These are phyloP conservation scores for Pseudanteris insignis DNA, from an alignment of 2,888 invertebrate species.

Conservation along the genomic window DNA sequence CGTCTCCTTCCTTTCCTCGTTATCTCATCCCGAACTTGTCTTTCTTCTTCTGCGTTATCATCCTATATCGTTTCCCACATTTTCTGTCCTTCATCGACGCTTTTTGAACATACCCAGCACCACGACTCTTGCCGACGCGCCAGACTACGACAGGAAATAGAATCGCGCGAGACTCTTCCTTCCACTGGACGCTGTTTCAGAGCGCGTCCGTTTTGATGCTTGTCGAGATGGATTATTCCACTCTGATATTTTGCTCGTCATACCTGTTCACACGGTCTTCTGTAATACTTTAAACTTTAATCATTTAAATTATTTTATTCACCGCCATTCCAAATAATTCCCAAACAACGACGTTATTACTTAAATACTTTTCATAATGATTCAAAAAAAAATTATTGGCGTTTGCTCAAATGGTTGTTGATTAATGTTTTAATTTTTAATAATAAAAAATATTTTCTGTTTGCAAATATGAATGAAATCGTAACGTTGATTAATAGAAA, in stretches of 20 bases:
- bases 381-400: no score
- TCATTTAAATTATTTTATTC: no score
- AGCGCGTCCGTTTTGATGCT: constrained; percentile 37
- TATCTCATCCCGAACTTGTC: constrained; percentile 25
- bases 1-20: constrained; percentile 21
- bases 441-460: no score
- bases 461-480: no score
- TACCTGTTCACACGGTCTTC: constrained; percentile 34
- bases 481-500: no score
- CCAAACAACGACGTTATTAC: no score
- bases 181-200: constrained; percentile 42
- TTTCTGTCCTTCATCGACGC: constrained; percentile 40
- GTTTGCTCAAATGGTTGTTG: no score
- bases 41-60: constrained; percentile 33
- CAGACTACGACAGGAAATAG: constrained; percentile 56
- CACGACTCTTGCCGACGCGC: constrained; percentile 58
- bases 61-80: constrained; percentile 45
- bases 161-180: constrained; percentile 50
- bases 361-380: no score
- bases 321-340: no score
- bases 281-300: no score
- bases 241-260: constrained; percentile 22
- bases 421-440: no score
- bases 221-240: constrained; percentile 41
- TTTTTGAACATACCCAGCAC: constrained; percentile 47